Evolutionary conservation across 2,888 invertebrate species (phyloP).

Genomic region (Aphodius granarius): DNA sequence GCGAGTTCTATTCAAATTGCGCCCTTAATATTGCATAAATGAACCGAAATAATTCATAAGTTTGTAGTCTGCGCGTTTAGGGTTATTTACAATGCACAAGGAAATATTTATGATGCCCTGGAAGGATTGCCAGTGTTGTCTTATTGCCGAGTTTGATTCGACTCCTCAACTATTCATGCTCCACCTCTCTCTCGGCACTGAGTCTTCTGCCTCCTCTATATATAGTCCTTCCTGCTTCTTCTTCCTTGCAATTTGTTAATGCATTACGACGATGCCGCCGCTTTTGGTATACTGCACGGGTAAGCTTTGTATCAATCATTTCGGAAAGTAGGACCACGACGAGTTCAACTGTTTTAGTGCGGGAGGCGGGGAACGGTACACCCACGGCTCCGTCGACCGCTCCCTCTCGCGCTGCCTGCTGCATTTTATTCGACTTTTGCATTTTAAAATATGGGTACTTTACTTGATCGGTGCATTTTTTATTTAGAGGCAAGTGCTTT

Average conservation of each 20-base stretch:
- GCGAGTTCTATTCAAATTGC: conserved; percentile 57
- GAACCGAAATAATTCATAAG: conserved; percentile 57
- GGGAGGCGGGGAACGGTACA: too few relatives aligned
- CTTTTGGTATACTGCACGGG: neutral
- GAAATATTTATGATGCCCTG: conserved; percentile 60
- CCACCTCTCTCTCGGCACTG: neutral
- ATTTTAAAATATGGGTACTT: conserved; percentile 10
- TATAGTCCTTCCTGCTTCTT: conserved; percentile 18
- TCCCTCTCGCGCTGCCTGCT: neutral
- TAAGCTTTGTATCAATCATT: conserved; percentile 15
- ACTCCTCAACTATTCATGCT: conserved; percentile 48
- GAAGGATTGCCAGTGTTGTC: conserved; percentile 52
- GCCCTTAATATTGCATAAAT: conserved; percentile 56
- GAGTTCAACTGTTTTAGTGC: too few relatives aligned
- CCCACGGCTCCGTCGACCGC: neutral
- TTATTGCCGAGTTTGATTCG: conserved; percentile 52
- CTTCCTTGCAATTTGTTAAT: conserved; percentile 47
- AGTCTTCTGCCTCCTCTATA: conserved; percentile 8
- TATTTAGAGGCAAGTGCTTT: neutral
- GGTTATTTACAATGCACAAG: conserved; percentile 59
- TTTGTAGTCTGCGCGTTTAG: conserved; percentile 57
- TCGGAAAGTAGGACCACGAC: neutral
- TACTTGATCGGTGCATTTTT: conserved; percentile 3
- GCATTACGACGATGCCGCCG: conserved; percentile 34
- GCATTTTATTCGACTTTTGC: neutral